Base-by-base conservation (phyloP, 2,797 vertebrate species). In the Sebastes vulpes region DNA sequence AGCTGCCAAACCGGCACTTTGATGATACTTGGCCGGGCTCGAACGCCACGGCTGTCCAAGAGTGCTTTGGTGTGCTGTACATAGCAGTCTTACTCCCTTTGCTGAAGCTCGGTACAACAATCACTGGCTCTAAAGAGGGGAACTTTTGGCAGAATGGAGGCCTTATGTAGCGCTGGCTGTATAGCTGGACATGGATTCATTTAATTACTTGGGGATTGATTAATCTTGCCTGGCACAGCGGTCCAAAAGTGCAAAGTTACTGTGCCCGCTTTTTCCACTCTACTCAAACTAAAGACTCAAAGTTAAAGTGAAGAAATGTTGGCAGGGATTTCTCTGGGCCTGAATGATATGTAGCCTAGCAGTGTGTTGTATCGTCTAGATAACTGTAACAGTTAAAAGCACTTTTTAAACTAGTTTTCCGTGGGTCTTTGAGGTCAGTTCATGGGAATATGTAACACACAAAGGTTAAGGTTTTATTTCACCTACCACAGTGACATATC, bases 1-100 rank as follows among this genome's bases (percentile, higher is more conserved):
- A 58, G 77, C 87, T 89, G 93, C 92, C 92, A 94, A 91, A 91
- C 68, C 50, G 32, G 80, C 83, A 90, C 93, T 94, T 91, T 88
- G 84, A 93, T 87, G 84, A 84, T 82, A 75, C 72, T 92, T 93
- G 87, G 88, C 89, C 28, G 66, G 61, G 75, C 68, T 50, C 28
- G 63, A 86, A 56, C 77, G 16, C 72, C 65, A 58, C 21, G 56
- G 73, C 81, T 85, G 73, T 79, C 75, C 82, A 69, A 83, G 73
- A 91, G 79, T 75, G 83, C 85, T 92, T 90, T 89, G 90, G 82
- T 92, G 90, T 83, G 67, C 74, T 75, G 79, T 67, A 90, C 84
- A 86, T 73, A 84, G 82, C 66, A 20, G 80, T 20, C 67, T 69
- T 77, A 46, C 82, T 90, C 72, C 52, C 70, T 60, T 46, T 50